phyloP scores from a whole-genome alignment of 2,888 invertebrate species.

The Zaprionus obscuricornis region DNA sequence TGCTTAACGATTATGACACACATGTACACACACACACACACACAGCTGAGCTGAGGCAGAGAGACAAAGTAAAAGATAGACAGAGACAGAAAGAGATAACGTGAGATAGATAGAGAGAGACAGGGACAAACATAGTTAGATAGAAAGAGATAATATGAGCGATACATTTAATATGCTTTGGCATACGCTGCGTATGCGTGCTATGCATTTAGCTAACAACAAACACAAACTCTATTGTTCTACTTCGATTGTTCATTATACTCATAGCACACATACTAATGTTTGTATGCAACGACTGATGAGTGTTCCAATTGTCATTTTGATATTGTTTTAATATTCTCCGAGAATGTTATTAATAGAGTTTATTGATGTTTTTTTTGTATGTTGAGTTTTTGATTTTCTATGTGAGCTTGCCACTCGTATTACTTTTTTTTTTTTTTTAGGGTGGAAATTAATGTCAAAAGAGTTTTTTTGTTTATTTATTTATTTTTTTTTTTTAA shows the following conservation, averaged over 20 bases:
- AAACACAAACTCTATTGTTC: background rate
- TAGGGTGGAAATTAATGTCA: no score
- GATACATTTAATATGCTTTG: slow-evolving; percentile 16
- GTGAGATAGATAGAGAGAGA: background rate
- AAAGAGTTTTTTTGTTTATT: no score
- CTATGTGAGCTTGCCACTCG: no score
- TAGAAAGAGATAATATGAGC: background rate
- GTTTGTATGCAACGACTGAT: background rate
- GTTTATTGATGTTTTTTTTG: no score
- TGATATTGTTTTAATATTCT: background rate
- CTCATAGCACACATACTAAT: background rate
- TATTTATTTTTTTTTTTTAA: no score
- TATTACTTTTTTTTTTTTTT: no score
- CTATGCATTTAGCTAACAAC: slow-evolving; percentile 18
- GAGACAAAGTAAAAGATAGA: background rate
- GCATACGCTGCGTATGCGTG: slow-evolving; percentile 37
- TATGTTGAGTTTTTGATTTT: no score
- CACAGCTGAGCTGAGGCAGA: background rate
- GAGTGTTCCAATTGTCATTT: slow-evolving; percentile 2
- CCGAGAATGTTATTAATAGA: no score
- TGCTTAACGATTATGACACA: slow-evolving; percentile 69
- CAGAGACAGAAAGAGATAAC: background rate
- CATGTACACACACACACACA: slow-evolving; percentile 25
- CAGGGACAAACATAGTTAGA: background rate
- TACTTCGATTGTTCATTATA: background rate